These are phyloP conservation scores for Tachysurus fulvidraco DNA, from an alignment of 2,113 vertebrate genomes.

Conservation along the genomic window DNA sequence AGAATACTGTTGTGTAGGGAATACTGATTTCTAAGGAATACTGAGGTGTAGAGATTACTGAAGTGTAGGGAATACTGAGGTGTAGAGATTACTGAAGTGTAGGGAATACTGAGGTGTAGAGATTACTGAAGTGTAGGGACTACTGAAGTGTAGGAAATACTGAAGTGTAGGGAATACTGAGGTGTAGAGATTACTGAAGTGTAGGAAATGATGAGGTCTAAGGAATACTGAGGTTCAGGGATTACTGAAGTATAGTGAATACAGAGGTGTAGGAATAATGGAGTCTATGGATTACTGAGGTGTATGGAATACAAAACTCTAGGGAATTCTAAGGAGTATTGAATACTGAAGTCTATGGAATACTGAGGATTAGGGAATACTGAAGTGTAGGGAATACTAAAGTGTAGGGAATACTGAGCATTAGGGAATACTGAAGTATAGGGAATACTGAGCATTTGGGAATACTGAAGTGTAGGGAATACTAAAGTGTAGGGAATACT, in stretches of 20 bases:
- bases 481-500: background rate
- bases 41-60: background rate
- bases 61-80: background rate
- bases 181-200: background rate
- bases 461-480: background rate
- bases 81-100: background rate
- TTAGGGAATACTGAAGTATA: background rate
- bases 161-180: background rate
- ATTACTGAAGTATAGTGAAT: background rate
- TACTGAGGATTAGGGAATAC: background rate
- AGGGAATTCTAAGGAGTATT: background rate
- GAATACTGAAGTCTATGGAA: background rate
- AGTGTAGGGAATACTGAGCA: background rate
- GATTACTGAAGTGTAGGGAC: too few species aligned
- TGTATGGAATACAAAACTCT: background rate
- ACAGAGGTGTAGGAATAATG: background rate
- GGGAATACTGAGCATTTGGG: background rate
- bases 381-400: background rate
- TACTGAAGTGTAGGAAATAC: background rate
- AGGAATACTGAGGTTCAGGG: background rate
- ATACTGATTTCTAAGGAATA: background rate
- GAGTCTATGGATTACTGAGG: background rate
- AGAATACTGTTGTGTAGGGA: background rate
- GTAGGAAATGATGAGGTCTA: background rate
- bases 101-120: too few species aligned